Percentiles rank a stretch among this genome's conserved stretches.
Evolutionary conservation across 37 sponge, comb jelly and placozoan species (phyloP).

Genomic region (Spongilla lacustris): DNA sequence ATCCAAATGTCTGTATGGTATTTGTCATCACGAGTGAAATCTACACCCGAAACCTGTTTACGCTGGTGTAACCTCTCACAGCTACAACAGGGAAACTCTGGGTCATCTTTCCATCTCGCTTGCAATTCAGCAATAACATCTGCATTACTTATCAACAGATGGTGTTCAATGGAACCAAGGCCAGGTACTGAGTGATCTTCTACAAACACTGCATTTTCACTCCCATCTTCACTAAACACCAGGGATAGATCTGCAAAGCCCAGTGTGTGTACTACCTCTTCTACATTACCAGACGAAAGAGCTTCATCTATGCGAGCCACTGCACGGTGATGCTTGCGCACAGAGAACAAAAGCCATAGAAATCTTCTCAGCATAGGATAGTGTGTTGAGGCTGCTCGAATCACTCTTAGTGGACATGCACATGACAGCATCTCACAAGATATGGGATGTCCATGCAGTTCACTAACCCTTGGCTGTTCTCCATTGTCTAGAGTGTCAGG

Average conservation of each 20-base stretch:
- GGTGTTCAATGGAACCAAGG: neutral
- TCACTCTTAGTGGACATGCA: constrained; percentile 1
- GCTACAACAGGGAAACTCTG: constrained; percentile 53
- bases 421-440: neutral
- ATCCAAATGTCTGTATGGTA: constrained; percentile 28
- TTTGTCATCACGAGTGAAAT: constrained; percentile 8
- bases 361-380: neutral
- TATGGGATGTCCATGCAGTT: constrained; percentile 22
- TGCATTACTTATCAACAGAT: constrained; percentile 11
- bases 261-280: neutral
- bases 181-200: neutral
- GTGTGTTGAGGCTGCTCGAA: constrained; percentile 24
- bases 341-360: constrained; percentile 2
- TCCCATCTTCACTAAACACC: constrained; percentile 3
- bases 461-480: neutral
- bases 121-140: constrained; percentile 24
- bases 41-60: constrained; percentile 18
- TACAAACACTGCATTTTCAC: neutral
- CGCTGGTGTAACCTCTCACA: constrained; percentile 40
- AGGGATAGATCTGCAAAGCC: constrained; percentile 11
- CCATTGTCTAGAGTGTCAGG: neutral
- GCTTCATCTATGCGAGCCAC: constrained; percentile 6
- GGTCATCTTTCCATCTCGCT: constrained; percentile 17
- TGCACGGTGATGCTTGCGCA: neutral
- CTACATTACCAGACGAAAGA: neutral